Conservation (phyloP, 1,140 invertebrate genomes). For the Drosophila pruinosa region DNA sequence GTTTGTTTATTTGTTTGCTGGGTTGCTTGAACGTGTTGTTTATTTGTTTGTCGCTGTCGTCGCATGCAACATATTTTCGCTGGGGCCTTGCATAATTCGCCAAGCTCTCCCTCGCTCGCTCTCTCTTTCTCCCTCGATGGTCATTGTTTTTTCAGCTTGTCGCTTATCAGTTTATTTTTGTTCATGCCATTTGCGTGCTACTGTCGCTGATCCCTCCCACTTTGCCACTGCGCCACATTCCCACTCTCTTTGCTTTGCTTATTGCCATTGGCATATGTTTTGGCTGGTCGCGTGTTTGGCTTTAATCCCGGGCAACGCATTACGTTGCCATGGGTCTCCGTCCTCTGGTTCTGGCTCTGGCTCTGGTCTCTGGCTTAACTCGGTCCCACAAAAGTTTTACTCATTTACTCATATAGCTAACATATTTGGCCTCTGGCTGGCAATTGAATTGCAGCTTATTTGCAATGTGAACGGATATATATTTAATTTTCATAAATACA, state of each 20-base stretch:
- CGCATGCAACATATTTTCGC: conserved; percentile 68
- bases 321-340: conserved; percentile 45
- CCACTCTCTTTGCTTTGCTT: not conserved
- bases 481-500: conserved; percentile 18
- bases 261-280: conserved; percentile 53
- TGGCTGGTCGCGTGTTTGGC: conserved; percentile 39
- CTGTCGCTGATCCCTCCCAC: conserved; percentile 52
- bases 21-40: conserved; percentile 48
- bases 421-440: conserved; percentile 15
- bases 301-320: conserved; percentile 65
- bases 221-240: conserved; percentile 2
- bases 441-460: conserved; percentile 41
- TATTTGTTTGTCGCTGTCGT: conserved; percentile 68
- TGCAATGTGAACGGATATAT: conserved; percentile 13
- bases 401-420: conserved; percentile 49
- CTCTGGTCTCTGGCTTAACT: conserved; percentile 26
- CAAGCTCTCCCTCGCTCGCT: not conserved
- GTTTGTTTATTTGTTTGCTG: conserved; percentile 40
- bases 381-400: conserved; percentile 19
- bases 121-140: not conserved
- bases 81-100: conserved; percentile 50
- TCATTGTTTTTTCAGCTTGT: conserved; percentile 63
- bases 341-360: not conserved
- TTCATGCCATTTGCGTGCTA: conserved; percentile 61
- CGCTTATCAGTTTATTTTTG: conserved; percentile 75